Base-by-base conservation (phyloP, 2,888 invertebrate genomes). In the Troides aeacus region DNA sequence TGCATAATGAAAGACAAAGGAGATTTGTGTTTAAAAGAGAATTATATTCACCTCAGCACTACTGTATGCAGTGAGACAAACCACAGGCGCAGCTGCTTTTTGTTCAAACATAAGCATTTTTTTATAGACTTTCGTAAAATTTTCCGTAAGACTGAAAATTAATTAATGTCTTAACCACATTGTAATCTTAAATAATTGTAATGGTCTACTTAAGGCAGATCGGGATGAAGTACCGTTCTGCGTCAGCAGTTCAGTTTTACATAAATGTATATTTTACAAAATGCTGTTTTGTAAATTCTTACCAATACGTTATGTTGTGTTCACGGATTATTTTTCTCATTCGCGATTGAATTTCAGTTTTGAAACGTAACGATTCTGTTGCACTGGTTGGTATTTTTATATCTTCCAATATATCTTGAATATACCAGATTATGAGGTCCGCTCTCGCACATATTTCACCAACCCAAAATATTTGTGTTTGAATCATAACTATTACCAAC, bases 401-500 rank as follows among this genome's bases (percentile, higher is more conserved):
- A 39, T 78, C 86, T 21, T 77, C 76, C 66, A 88, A 74, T 10
- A 89, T 74, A 72, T 89, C 86, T 78, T 84, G 76, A 39, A 89
- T 78, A n/a, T 78, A 78, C 84, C 87, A 86, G 70, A 77, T 81
- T 10, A 88, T 75, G 39, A 90, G 74, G 71, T 89, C 88, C 7
- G 83, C 83, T 79, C 87, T 88, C 18, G 82, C 77, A 15, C 77
- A 75, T 72, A 90, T 86, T 66, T 88, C 82, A 50, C 87, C 78
- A 18, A 88, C 78, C 89, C 89, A 89, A 18, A 88, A 76, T 72
- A 89, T 78, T 79, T 87, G 82, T 17, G 85, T 85, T 76, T 84
- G 82, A 36, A 85, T 72, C 80, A 84, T 84, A 77, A 87, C 90
- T 90, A 77, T 61, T 72, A 12, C 50, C 15, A 39, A 39, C 39